phyloP scores from a whole-genome alignment of 2,797 vertebrate species.

The Podarcis lilfordi region DNA sequence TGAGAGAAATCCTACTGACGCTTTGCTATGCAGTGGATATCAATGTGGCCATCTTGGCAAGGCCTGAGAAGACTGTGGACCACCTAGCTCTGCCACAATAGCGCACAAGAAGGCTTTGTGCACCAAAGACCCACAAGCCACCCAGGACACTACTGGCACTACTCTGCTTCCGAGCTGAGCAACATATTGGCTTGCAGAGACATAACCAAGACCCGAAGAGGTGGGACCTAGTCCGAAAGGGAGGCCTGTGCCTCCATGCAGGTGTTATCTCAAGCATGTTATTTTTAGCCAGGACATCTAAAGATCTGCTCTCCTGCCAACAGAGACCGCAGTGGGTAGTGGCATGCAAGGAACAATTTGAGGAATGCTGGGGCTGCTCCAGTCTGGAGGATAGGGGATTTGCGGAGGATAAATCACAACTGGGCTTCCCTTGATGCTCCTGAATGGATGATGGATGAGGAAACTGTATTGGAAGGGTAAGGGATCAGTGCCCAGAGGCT shows the following conservation, averaged over 20 bases:
- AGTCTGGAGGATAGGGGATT: background rate
- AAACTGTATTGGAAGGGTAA: background rate
- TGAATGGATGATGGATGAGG: conserved; percentile 21
- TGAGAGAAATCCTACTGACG: background rate
- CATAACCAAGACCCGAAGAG: background rate
- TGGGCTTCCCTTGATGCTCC: background rate
- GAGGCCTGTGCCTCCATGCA: background rate
- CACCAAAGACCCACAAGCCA: background rate
- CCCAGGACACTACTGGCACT: background rate
- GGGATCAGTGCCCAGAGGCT: background rate
- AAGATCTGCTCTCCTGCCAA: background rate
- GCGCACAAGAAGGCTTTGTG: background rate
- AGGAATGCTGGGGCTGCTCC: conserved; percentile 17
- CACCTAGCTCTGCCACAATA: too few relatives aligned
- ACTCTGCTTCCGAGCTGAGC: background rate
- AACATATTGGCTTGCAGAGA: background rate
- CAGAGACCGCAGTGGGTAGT: background rate
- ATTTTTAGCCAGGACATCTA: conserved; percentile 24
- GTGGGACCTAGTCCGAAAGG: background rate
- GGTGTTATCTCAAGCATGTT: background rate
- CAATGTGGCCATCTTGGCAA: background rate
- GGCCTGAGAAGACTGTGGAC: background rate
- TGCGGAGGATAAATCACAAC: conserved; percentile 17
- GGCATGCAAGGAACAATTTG: conserved; percentile 12
- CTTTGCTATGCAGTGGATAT: background rate